These are phyloP conservation scores for Ceriagrion tenellum DNA, from an alignment of 2,888 invertebrate species.

Conservation along the genomic window DNA sequence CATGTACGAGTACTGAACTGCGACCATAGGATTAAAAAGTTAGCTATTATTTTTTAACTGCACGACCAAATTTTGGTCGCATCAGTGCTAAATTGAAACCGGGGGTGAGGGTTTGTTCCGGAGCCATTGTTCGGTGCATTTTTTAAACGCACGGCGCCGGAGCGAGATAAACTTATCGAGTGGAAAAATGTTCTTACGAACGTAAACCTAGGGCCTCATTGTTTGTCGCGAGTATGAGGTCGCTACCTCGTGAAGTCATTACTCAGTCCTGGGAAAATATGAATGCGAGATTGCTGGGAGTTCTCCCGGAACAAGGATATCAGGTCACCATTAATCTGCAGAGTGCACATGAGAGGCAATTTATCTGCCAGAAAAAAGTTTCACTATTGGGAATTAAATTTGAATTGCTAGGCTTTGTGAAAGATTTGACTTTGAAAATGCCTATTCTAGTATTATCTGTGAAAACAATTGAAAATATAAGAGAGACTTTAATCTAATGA, in stretches of 20 bases:
- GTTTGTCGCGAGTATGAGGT: neutral
- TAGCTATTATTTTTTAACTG: too few relatives aligned
- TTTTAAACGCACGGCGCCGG: neutral
- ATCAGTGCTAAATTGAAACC: neutral
- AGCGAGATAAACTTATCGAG: neutral
- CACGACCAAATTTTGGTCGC: neutral
- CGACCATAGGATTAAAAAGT: too few relatives aligned
- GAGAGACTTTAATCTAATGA: too few relatives aligned
- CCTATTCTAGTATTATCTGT: neutral
- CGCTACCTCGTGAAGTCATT: neutral
- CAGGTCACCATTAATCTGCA: neutral
- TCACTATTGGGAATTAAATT: neutral
- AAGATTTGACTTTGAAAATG: neutral
- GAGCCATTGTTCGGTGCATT: neutral
- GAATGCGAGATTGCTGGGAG: neutral
- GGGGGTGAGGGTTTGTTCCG: neutral
- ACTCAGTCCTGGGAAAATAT: neutral
- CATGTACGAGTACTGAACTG: too few relatives aligned
- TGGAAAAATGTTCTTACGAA: neutral
- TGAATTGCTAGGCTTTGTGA: neutral
- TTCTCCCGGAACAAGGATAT: slow-evolving; percentile 1
- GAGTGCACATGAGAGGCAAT: neutral
- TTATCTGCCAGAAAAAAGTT: neutral
- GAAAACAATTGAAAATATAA: neutral
- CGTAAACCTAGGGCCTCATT: neutral